phyloP scores from a whole-genome alignment of 2,888 invertebrate genomes.

The Tetheella fluctuosa region DNA sequence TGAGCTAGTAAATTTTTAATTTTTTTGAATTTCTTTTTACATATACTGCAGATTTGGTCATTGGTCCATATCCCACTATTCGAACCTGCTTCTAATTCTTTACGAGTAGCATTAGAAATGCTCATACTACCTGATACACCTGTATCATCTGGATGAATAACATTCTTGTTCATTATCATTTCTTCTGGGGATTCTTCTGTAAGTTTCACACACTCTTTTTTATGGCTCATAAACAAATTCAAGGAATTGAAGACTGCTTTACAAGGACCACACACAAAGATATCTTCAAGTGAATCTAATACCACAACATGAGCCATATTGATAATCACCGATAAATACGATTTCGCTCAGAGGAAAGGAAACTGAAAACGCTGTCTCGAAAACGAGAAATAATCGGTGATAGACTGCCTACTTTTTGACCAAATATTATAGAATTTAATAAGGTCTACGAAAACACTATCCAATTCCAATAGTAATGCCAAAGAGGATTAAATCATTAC shows the following conservation, averaged over 20 bases:
- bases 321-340: not conserved
- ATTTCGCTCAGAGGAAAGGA: too few relatives aligned
- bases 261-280: constrained; percentile 88
- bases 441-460: too few relatives aligned
- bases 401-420: too few relatives aligned
- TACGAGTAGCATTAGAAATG: not conserved
- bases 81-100: not conserved
- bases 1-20: constrained; percentile 87
- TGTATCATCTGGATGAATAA: not conserved
- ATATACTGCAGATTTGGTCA: constrained; percentile 72
- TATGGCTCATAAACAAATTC: constrained; percentile 85
- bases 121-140: not conserved
- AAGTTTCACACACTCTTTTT: constrained; percentile 61
- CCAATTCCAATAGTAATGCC: too few relatives aligned
- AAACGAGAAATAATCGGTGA: too few relatives aligned
- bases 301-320: constrained; percentile 55
- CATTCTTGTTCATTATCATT: not conserved
- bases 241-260: constrained; percentile 86
- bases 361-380: too few relatives aligned
- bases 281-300: constrained; percentile 78
- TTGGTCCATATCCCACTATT: constrained; percentile 13
- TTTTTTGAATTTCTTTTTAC: constrained; percentile 86
- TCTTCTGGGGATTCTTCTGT: not conserved
- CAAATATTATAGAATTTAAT: too few relatives aligned
- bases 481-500: too few relatives aligned